Base-by-base conservation (phyloP, 2,888 invertebrate genomes). In the Leptothorax acervorum region DNA sequence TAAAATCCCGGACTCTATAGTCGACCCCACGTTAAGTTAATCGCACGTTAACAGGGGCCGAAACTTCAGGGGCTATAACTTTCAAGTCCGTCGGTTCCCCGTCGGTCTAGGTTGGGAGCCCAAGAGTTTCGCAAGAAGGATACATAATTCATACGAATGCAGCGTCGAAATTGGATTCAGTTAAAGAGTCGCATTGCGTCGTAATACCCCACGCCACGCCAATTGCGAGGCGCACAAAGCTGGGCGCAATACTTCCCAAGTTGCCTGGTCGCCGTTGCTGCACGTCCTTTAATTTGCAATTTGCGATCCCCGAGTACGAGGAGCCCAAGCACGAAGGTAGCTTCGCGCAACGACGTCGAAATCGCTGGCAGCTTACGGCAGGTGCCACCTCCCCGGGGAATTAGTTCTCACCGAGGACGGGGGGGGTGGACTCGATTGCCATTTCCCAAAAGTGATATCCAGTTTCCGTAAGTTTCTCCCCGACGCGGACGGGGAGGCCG, bases 401-500 rank as follows among this genome's bases (percentile, higher is more conserved):
- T 88, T 85, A 86, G 70, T 85, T 84, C 84, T 65, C 55, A 18
- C 55, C 39, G 51, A 28, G 66, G 35, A 73, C 75, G 35, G 45
- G 66, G n/a, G 35, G 45, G 73, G 55, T 42, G 74, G 87, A 73
- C 88, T 85, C 84, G 86, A 89, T 89, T 88, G 89, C 85, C 87
- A 78, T 79, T 66, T 60, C 82, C 74, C 68, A 83, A 84, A 87
- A 85, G 75, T 81, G 88, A 87, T 88, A 87, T 84, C 63, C 65
- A 48, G 51, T 45, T 35, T 57, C 78, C 45, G 83, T 81, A 84
- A 89, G 83, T 88, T 87, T 68, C 66, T 31, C 66, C 28, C 74
- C 81, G 60, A 39, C 81, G 57, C n/a, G n/a, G n/a, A n/a, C 23
- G 23, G 70, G 70, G 62, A 28, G 74, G 53, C 57, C 62, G 28